A percentile compares a stretch with the other conserved stretches of the same genome.
phyloP scores from a whole-genome alignment of 2,113 vertebrate genomes.

The Melanerpes formicivorus region DNA sequence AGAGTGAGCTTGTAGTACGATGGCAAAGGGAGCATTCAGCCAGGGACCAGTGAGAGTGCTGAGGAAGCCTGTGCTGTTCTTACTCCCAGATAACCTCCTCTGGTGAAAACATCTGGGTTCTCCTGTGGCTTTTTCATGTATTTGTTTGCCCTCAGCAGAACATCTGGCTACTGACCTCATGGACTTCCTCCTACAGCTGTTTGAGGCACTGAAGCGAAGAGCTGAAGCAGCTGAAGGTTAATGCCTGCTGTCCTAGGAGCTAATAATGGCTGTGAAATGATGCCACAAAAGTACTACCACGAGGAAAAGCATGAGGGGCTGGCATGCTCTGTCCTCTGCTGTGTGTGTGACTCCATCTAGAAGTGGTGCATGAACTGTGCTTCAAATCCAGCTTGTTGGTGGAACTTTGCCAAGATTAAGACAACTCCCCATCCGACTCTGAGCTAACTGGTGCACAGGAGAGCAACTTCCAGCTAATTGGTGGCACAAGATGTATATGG shows the following conservation, averaged over 20 bases:
- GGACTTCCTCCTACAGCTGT: accelerated
- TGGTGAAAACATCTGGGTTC: neutral
- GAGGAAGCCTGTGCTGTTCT: neutral
- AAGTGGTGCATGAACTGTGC: neutral
- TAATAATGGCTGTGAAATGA: neutral
- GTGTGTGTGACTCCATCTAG: accelerated
- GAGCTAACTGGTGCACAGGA: neutral
- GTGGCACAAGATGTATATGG: neutral
- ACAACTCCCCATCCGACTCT: neutral
- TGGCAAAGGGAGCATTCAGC: accelerated
- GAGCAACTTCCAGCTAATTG: neutral
- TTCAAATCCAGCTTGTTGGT: neutral
- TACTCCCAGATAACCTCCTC: neutral
- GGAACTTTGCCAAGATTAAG: neutral
- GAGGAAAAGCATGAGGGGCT: accelerated
- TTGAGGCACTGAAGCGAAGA: neutral
- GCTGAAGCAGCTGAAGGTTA: neutral
- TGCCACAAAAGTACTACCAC: neutral
- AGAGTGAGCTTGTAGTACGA: neutral
- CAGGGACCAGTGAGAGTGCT: neutral
- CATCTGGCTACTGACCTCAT: neutral
- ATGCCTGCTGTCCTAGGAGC: neutral
- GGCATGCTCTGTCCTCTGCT: neutral
- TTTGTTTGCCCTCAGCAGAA: neutral
- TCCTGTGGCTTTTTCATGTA: neutral